Percentiles rank a stretch among this genome's conserved stretches.
Evolutionary conservation across 2,113 vertebrate genomes (phyloP).

Genomic region (Dicerorhinus sumatrensis): DNA sequence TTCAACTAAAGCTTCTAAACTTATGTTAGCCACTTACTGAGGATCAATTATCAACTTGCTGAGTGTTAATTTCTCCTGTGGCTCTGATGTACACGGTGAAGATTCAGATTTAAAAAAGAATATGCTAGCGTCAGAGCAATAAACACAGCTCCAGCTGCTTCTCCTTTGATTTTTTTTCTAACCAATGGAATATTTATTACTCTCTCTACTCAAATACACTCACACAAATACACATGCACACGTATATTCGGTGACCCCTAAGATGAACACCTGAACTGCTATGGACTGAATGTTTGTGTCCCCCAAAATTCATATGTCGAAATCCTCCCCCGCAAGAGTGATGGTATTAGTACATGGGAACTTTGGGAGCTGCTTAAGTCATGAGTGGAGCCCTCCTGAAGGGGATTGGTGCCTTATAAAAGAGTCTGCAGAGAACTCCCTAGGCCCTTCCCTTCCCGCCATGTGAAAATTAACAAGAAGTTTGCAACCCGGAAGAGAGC

Average conservation of each 20-base stretch:
- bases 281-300: not conserved
- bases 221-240: not conserved
- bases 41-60: not conserved
- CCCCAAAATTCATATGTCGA: not conserved
- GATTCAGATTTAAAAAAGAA: not conserved
- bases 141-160: not conserved
- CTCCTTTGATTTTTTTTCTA: not conserved
- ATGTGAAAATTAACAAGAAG: not conserved
- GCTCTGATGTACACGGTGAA: not conserved
- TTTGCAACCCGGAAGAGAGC: not conserved
- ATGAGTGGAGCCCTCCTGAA: not conserved
- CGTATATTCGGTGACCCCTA: too few species aligned
- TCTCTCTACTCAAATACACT: not conserved
- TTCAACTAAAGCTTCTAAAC: not conserved
- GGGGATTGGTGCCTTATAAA: not conserved
- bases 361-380: not conserved
- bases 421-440: too few species aligned
- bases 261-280: not conserved
- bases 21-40: not conserved
- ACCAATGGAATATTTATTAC: not conserved
- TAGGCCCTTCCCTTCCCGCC: not conserved
- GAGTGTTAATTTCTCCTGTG: not conserved
- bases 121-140: not conserved
- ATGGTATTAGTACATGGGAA: not conserved
- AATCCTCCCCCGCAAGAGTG: not conserved